Percentiles rank a stretch among this genome's conserved stretches.
Conservation (phyloP, 1,140 invertebrate species). For the Eriocheir sinensis region DNA sequence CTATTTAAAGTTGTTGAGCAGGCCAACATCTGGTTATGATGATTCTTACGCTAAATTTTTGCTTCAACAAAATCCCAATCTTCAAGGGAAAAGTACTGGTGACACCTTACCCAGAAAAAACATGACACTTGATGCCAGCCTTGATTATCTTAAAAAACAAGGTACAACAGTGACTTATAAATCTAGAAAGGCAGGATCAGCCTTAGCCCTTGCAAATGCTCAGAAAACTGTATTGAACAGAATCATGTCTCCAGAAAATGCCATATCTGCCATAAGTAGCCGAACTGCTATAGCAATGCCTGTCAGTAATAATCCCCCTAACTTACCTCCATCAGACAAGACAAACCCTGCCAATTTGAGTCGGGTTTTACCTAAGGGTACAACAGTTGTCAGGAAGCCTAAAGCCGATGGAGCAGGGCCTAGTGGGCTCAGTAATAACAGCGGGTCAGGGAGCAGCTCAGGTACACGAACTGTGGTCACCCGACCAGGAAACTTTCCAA, state of each 20-base stretch:
- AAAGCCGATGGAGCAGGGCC: conserved; percentile 78
- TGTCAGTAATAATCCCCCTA: conserved; percentile 78
- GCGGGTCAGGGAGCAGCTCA: conserved; percentile 61
- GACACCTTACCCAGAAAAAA: conserved; percentile 76
- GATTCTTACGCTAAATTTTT: conserved; percentile 78
- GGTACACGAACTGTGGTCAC: conserved; percentile 56
- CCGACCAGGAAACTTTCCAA: conserved; percentile 57
- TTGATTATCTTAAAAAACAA: conserved; percentile 78
- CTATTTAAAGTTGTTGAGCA: conserved; percentile 57
- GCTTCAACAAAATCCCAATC: conserved; percentile 62
- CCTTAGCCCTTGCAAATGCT: conserved; percentile 74
- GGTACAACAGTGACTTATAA: conserved; percentile 74
- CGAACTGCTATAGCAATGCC: conserved; percentile 77
- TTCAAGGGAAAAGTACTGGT: conserved; percentile 66
- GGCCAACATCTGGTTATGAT: conserved; percentile 69
- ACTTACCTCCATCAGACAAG: conserved; percentile 76
- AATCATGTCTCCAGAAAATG: conserved; percentile 79
- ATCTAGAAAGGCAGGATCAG: conserved; percentile 60
- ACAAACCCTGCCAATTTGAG: conserved; percentile 73
- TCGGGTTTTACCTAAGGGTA: conserved; percentile 77
- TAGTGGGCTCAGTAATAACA: conserved; percentile 77
- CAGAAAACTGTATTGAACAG: conserved; percentile 79
- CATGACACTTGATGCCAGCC: conserved; percentile 75
- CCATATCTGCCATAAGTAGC: conserved; percentile 68
- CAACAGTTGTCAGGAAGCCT: conserved; percentile 77